Evolutionary conservation across 2,888 invertebrate genomes (phyloP), one percentile per base, ranked within the genome.

Genomic region (Ophion ellenae): DNA sequence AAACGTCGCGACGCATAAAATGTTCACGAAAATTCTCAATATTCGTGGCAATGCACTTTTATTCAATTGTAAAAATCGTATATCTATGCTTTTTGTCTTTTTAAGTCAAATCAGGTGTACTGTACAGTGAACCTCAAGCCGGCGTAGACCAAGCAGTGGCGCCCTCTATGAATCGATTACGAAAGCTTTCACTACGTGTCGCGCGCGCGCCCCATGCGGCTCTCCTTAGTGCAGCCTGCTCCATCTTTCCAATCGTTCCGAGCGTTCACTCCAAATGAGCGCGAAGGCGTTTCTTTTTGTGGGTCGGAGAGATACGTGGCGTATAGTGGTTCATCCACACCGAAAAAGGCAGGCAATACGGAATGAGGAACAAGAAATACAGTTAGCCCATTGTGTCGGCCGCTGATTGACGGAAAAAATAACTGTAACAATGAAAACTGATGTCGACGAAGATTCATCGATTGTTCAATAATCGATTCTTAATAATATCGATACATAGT

Each of bases 131-230:
- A 77, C 57, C 77, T 67, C 57, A 53, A 63, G 70, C 78, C 78
- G 78, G 78, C 78, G 78, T 79, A 61, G 28, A 47, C 70, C 63
- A n/a, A 61, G 47, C 11, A 28, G 32, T 79, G 78, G 70, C 20
- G 63, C 3, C 78, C 78, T 79, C 78, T 79, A 61, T n/a, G 61
- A 63, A 79, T 79, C 78, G 78, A 79, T 79, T 79, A 70, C 61
- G 61, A 17, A 70, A 79, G 61, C 47, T 78, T 32, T n/a, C 36
- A 32, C 20, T 17, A 11, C 40, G 40, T 69, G 71, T 53, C 47
- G 70, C 40, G 78, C 70, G 70, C 78, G 61, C 61, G 61, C 69
- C 17, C 14, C 53, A 14, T 53, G 17, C 14, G 32, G 11, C 67
- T 53, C 69, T n/a, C 66, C 59, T 69, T 47, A 57, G 45, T 32